Evolutionary conservation across 1,140 invertebrate species (phyloP), one percentile per base, ranked within the genome.

Genomic region (Radopholus similis): DNA sequence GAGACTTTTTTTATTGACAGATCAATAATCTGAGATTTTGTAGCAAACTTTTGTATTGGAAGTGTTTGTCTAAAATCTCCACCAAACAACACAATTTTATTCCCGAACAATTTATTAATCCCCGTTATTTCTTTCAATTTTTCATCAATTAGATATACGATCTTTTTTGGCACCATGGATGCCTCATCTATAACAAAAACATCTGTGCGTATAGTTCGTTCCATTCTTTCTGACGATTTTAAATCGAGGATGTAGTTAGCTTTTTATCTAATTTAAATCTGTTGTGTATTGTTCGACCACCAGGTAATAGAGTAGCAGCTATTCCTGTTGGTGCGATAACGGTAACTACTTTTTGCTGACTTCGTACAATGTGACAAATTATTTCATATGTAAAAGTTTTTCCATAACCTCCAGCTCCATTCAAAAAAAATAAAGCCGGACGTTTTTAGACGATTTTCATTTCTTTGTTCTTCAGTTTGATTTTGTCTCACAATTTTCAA

Each of bases 51-150:
- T 34, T 76, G 38, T 32, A 82, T 64, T 30, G 76, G 76, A 21
- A 78, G 37, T 9, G 44, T 64, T 70, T 80, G 78, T 2, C 79
- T 35, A 66, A 82, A 80, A 68, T 81, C 79, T 8, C 80, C 75
- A 8, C 69, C 68, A 5, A 81, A 44, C 8, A 83, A 4, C 2
- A 80, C 58, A 13, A 72, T 51, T 65, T 74, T 73, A 4, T 78
- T 74, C 21, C 76, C 75, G 64, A 77, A 83, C 51, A 70, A 72
- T 47, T 44, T 32, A n/a, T 51, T 9, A 32, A 37, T 68, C 30
- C 68, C 58, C 23, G 51, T 67, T 15, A 83, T 32, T 30, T 80
- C 73, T 62, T 62, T 34, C 26, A 82, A 40, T 8, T 26, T 65
- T 62, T 15, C 47, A 64, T 68, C 57, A 64, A 59, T 18, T 15